These are phyloP conservation scores for Eristalis arbustorum DNA, from an alignment of 2,888 invertebrate species.

Conservation along the genomic window DNA sequence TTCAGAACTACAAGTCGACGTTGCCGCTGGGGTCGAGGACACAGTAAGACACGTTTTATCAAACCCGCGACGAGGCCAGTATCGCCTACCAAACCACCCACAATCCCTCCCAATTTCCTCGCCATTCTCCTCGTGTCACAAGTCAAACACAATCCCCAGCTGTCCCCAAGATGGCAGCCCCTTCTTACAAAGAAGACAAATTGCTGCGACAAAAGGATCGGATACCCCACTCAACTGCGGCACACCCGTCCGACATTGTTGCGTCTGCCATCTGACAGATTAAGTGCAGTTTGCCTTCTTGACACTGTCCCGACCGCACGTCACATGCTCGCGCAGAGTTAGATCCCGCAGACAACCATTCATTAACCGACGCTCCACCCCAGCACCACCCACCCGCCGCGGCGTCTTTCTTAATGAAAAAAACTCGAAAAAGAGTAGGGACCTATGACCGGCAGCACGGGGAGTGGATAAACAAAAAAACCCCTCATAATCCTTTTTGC, in stretches of 20 bases:
- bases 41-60: too few relatives aligned
- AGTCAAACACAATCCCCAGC: not conserved
- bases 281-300: not conserved
- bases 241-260: not conserved
- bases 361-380: not conserved
- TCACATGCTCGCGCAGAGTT: not conserved
- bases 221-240: not conserved
- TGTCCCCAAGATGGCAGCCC: not conserved
- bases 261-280: not conserved
- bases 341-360: not conserved
- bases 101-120: too few relatives aligned
- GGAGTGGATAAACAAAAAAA: conserved; percentile 26
- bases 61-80: too few relatives aligned
- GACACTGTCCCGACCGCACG: not conserved
- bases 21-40: too few relatives aligned
- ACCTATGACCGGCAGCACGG: not conserved
- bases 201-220: not conserved
- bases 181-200: not conserved
- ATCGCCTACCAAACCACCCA: too few relatives aligned
- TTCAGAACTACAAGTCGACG: too few relatives aligned
- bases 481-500: conserved; percentile 42
- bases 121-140: not conserved
- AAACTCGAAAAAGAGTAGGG: not conserved
- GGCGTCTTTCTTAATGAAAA: not conserved
- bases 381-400: not conserved